Evolutionary conservation across 2,888 invertebrate genomes (phyloP), one percentile per base, ranked within the genome.

Genomic region (Mactromeris polynyma): DNA sequence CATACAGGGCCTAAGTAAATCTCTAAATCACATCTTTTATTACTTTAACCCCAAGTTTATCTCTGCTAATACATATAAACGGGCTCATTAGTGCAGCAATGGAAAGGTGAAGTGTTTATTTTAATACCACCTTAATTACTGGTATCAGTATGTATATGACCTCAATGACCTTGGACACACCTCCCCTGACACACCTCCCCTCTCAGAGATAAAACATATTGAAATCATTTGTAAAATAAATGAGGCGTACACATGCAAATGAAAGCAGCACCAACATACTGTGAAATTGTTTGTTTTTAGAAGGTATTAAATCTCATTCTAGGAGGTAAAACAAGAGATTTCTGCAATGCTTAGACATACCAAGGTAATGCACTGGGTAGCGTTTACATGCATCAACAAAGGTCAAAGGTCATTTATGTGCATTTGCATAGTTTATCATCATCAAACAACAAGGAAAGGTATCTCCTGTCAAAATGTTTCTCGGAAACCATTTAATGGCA

Each of bases 31-130:
- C 33, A 33, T 33, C 21, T 69, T 87, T 88, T 88, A 88, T 84
- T 31, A 73, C 84, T 88, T 84, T 88, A 51, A 88, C 87, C 87
- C 84, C 80, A 77, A 36, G 83, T 78, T 87, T 83, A 88, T 88
- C 87, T 84, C 38, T 7, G 36, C 83, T 69, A 33, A 80, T 88
- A 79, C 80, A 88, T 88, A 84, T 81, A 81, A 84, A 88, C 80
- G 26, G 83, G 81, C 81, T 88, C 87, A 88, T 88, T 88, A 88
- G 81, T 26, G 33, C 54, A 83, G 42, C 26, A 79, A 83, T 79
- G 64, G 51, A 73, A 73, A 73, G 36, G 31, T 73, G 26, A 33
- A 73, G 73, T 73, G 73, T 36, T 80, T 83, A 46, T 36, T 84
- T 84, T 54, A 78, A 51, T 36, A 84, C 78, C 77, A 84, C 1